Conservation (phyloP, 2,113 vertebrate genomes). For the Riparia riparia region DNA sequence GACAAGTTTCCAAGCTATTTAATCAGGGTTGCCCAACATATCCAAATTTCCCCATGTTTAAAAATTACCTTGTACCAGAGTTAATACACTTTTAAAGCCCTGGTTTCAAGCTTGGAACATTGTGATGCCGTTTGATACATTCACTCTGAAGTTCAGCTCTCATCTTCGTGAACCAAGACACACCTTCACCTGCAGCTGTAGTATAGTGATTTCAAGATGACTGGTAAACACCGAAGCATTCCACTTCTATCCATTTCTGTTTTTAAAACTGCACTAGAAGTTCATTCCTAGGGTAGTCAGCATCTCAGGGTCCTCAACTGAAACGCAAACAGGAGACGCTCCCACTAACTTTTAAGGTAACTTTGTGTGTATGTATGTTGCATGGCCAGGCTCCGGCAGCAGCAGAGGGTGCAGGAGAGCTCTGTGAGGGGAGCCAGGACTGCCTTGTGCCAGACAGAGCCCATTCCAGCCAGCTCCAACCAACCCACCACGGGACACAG, state of each 20-base stretch:
- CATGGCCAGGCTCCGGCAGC: not conserved
- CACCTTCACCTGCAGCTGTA: not conserved
- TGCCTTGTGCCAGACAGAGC: not conserved
- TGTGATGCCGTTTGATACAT: not conserved
- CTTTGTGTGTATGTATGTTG: not conserved
- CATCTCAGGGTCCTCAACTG: not conserved
- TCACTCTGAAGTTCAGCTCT: not conserved
- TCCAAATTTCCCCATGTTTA: not conserved
- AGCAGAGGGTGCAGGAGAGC: not conserved
- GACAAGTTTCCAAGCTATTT: not conserved
- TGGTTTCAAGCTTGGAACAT: not conserved
- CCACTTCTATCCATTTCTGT: not conserved
- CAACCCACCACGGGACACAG: not conserved
- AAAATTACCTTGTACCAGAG: not conserved
- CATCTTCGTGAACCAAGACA: not conserved
- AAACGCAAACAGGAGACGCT: not conserved
- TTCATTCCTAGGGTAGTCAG: not conserved
- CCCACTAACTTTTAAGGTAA: not conserved
- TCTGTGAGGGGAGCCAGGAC: not conserved
- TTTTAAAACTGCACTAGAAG: not conserved
- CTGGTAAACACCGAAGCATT: rapidly evolving
- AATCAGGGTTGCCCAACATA: not conserved
- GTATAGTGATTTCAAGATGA: not conserved
- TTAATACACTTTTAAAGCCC: not conserved
- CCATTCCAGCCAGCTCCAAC: not conserved